Percentiles rank a stretch among this genome's conserved stretches.
phyloP scores from a whole-genome alignment of 2,888 invertebrate genomes.

The Erebia epiphron region DNA sequence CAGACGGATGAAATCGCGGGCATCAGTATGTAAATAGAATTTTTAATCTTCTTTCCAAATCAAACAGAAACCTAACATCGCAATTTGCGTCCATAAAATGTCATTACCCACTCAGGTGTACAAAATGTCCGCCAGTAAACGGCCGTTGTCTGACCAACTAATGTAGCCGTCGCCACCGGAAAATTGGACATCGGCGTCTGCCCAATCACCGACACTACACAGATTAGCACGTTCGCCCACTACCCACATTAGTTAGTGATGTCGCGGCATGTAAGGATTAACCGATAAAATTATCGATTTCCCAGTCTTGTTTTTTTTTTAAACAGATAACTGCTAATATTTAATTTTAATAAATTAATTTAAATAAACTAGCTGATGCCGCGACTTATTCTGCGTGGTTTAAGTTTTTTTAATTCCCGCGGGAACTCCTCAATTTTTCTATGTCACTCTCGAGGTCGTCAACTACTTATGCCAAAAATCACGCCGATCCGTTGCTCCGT shows the following conservation, averaged over 20 bases:
- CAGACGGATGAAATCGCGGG: too few species aligned
- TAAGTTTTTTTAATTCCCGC: too few species aligned
- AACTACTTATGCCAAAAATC: too few species aligned
- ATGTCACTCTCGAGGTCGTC: too few species aligned
- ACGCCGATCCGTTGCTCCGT: too few species aligned
- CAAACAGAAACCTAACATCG: background rate
- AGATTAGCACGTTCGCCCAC: slow-evolving; percentile 78
- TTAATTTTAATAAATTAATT: too few species aligned
- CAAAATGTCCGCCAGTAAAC: slow-evolving; percentile 61
- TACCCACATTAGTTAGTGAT: slow-evolving; percentile 33
- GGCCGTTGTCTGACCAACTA: slow-evolving; percentile 71
- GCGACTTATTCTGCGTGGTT: too few species aligned
- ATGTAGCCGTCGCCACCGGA: slow-evolving; percentile 66
- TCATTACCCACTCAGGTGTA: slow-evolving; percentile 45
- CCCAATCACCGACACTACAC: slow-evolving; percentile 81
- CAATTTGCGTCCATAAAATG: slow-evolving; percentile 30
- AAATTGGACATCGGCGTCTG: slow-evolving; percentile 79
- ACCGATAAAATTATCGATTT: background rate
- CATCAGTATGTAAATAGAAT: too few species aligned
- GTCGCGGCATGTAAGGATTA: background rate
- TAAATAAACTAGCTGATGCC: too few species aligned
- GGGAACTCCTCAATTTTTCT: too few species aligned
- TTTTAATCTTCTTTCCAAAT: too few species aligned
- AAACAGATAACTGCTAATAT: too few species aligned
- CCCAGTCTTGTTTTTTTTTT: background rate